Conservation (phyloP, 2,888 invertebrate genomes). For the Philaethria dido region DNA sequence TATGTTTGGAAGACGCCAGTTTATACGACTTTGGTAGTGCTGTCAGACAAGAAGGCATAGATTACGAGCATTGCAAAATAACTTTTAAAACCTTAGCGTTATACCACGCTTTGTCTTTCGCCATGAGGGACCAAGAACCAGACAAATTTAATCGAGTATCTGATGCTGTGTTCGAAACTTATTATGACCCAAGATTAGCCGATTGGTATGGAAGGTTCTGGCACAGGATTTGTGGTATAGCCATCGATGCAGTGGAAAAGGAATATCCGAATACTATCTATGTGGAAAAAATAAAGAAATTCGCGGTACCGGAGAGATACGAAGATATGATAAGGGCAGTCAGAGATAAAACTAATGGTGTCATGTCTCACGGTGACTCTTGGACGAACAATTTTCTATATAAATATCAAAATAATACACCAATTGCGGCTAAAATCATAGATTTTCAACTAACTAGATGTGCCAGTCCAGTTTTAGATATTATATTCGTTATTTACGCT, state of each 20-base stretch:
- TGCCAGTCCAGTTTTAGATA: slow-evolving; percentile 83
- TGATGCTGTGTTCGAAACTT: slow-evolving; percentile 78
- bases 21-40: slow-evolving; percentile 72
- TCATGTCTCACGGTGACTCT: slow-evolving; percentile 88
- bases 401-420: slow-evolving; percentile 58
- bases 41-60: slow-evolving; percentile 77
- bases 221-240: slow-evolving; percentile 75
- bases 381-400: slow-evolving; percentile 91
- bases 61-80: slow-evolving; percentile 75
- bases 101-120: slow-evolving; percentile 84
- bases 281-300: slow-evolving; percentile 80
- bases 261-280: slow-evolving; percentile 85
- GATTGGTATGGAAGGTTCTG: slow-evolving; percentile 84
- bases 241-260: slow-evolving; percentile 85
- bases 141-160: slow-evolving; percentile 72
- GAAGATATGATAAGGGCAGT: slow-evolving; percentile 75
- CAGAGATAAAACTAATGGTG: slow-evolving; percentile 69
- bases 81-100: slow-evolving; percentile 82
- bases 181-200: slow-evolving; percentile 80
- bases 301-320: slow-evolving; percentile 79
- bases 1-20: slow-evolving; percentile 82
- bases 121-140: slow-evolving; percentile 82
- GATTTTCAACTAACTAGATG: slow-evolving; percentile 88
- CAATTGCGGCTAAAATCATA: slow-evolving; percentile 82
- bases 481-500: slow-evolving; percentile 80